Percentiles rank a stretch among this genome's conserved stretches.
Evolutionary conservation across 2,797 vertebrate genomes (phyloP).

Genomic region (Hemibagrus guttatus): DNA sequence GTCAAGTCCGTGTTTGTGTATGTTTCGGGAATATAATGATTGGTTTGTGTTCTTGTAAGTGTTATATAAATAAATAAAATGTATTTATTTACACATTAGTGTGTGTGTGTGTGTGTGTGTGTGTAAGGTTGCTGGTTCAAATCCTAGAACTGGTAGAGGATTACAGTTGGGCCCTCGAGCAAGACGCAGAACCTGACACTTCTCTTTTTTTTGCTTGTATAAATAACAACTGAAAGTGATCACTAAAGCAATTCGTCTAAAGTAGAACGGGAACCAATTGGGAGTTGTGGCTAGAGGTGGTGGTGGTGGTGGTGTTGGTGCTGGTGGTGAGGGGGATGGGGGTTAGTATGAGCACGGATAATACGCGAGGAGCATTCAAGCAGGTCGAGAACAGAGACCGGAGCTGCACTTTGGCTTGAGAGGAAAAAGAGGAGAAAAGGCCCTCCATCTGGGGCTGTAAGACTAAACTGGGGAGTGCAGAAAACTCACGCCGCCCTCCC

Average conservation of each 20-base stretch:
- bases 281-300: no score
- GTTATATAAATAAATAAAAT: constrained; percentile 1
- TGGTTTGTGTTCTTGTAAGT: background rate
- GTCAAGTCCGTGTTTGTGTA: background rate
- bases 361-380: constrained; percentile 38
- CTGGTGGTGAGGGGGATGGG: background rate
- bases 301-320: no score
- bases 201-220: background rate
- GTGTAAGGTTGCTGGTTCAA: background rate
- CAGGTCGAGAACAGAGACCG: constrained; percentile 48
- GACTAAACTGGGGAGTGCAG: constrained; percentile 54
- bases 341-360: background rate
- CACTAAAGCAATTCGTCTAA: constrained; percentile 11
- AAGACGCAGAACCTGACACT: background rate
- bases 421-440: constrained; percentile 40
- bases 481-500: constrained; percentile 51
- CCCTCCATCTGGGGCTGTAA: constrained; percentile 59
- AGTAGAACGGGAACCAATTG: background rate
- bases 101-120: background rate
- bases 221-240: background rate
- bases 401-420: constrained; percentile 43
- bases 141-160: background rate
- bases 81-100: background rate
- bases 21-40: background rate
- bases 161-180: background rate